phyloP scores from a whole-genome alignment of 2,888 invertebrate genomes.

The Conistra vaccinii region DNA sequence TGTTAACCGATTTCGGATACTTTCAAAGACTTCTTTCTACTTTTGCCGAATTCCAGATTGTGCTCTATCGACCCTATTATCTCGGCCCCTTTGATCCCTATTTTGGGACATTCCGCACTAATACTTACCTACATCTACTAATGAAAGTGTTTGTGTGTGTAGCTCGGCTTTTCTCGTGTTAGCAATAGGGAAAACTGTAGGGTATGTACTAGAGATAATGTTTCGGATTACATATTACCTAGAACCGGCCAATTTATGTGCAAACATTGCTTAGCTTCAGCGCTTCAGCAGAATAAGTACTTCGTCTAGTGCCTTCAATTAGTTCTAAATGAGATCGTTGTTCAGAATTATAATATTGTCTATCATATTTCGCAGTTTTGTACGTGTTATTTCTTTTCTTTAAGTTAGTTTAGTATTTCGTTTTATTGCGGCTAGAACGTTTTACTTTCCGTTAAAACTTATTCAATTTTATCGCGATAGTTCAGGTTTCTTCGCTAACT shows the following conservation, averaged over 20 bases:
- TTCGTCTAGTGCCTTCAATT: not conserved
- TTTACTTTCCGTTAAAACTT: slow-evolving; percentile 31
- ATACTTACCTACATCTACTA: slow-evolving; percentile 37
- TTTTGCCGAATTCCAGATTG: slow-evolving; percentile 39
- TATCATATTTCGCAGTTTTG: not conserved
- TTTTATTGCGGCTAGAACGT: not conserved
- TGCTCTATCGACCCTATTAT: slow-evolving; percentile 46
- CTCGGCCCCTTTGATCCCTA: slow-evolving; percentile 50
- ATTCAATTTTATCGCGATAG: slow-evolving; percentile 24
- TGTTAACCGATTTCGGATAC: slow-evolving; percentile 50
- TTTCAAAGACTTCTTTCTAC: slow-evolving; percentile 49
- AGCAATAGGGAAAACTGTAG: slow-evolving; percentile 16
- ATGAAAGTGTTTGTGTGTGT: slow-evolving; percentile 25
- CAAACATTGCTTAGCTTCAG: slow-evolving; percentile 8
- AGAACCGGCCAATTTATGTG: slow-evolving; percentile 17
- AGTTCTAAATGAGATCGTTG: not conserved
- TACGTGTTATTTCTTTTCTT: not conserved
- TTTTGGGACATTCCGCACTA: slow-evolving; percentile 26
- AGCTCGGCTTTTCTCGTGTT: slow-evolving; percentile 4
- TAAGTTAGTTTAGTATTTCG: not conserved
- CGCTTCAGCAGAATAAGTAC: not conserved
- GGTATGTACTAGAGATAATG: slow-evolving; percentile 11
- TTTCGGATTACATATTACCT: slow-evolving; percentile 9
- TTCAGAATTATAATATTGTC: not conserved
- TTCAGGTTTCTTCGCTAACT: slow-evolving; percentile 18